A percentile compares a stretch with the other conserved stretches of the same genome.
phyloP scores from a whole-genome alignment of 2,113 vertebrate genomes.

The Emydura subglobosa region DNA sequence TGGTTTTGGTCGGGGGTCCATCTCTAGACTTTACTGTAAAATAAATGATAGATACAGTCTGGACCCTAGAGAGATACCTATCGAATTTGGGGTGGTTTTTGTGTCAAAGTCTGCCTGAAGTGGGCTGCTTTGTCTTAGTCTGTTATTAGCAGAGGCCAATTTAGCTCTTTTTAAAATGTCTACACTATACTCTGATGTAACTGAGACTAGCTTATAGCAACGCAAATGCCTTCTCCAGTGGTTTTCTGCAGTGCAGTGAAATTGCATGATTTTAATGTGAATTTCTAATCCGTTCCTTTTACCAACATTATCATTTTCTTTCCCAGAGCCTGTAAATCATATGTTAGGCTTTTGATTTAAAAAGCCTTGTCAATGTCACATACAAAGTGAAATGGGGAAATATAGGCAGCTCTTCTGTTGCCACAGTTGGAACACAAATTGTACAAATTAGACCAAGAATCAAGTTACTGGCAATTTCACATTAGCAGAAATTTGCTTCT shows the following conservation, averaged over 20 bases:
- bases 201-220: neutral
- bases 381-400: constrained; percentile 36
- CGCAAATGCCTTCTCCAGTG: constrained; percentile 13
- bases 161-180: constrained; percentile 36
- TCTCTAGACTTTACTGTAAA: neutral
- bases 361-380: constrained; percentile 45
- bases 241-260: constrained; percentile 18
- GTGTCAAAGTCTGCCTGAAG: constrained; percentile 20
- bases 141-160: constrained; percentile 1
- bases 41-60: neutral
- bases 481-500: constrained; percentile 42
- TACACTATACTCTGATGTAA: neutral
- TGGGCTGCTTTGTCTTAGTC: constrained; percentile 32
- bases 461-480: constrained; percentile 15
- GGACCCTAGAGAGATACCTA: neutral
- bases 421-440: constrained; percentile 46
- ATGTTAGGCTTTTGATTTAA: constrained; percentile 32
- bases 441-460: constrained; percentile 30
- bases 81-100: neutral
- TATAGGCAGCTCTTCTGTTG: neutral
- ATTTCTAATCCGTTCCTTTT: neutral
- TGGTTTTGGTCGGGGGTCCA: neutral
- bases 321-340: constrained; percentile 51
- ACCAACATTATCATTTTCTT: constrained; percentile 52
- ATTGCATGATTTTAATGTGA: constrained; percentile 35